Evolutionary conservation across 2,113 vertebrate species (phyloP).

Genomic region (Camelus dromedarius): DNA sequence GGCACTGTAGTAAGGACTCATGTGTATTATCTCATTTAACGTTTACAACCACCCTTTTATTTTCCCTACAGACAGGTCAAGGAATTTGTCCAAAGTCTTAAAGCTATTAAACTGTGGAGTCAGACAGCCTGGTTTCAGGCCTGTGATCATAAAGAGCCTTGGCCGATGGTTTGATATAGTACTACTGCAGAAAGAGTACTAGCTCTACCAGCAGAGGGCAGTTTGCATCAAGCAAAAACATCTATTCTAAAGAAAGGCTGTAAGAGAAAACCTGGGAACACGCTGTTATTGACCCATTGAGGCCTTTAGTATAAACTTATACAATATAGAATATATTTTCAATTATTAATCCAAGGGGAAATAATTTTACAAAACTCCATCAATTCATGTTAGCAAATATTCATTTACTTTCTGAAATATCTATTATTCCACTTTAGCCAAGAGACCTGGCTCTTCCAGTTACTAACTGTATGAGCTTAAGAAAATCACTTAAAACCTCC

Average conservation of each 20-base stretch:
- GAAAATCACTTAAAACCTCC: slow-evolving; percentile 35
- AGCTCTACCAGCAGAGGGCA: slow-evolving; percentile 64
- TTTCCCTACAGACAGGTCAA: slow-evolving; percentile 23
- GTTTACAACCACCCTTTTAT: neutral
- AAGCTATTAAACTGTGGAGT: neutral
- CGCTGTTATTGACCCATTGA: neutral
- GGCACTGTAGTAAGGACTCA: slow-evolving; percentile 11
- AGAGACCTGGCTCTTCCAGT: neutral
- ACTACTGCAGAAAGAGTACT: neutral
- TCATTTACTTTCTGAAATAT: slow-evolving; percentile 32
- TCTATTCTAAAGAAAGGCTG: neutral
- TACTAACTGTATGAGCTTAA: neutral
- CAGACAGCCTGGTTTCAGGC: neutral
- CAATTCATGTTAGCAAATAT: slow-evolving; percentile 18
- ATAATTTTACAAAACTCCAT: slow-evolving; percentile 52
- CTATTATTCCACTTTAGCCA: neutral
- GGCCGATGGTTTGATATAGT: neutral
- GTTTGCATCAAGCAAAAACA: slow-evolving; percentile 23
- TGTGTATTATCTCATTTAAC: neutral
- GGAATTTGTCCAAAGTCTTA: slow-evolving; percentile 29
- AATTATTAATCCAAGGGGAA: slow-evolving; percentile 29
- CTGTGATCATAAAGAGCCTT: neutral
- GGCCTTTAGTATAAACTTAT: neutral
- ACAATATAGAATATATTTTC: neutral
- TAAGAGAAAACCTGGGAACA: slow-evolving; percentile 9